These are phyloP conservation scores for Athripsodes cinereus DNA, from an alignment of 2,888 invertebrate genomes.

Conservation along the genomic window DNA sequence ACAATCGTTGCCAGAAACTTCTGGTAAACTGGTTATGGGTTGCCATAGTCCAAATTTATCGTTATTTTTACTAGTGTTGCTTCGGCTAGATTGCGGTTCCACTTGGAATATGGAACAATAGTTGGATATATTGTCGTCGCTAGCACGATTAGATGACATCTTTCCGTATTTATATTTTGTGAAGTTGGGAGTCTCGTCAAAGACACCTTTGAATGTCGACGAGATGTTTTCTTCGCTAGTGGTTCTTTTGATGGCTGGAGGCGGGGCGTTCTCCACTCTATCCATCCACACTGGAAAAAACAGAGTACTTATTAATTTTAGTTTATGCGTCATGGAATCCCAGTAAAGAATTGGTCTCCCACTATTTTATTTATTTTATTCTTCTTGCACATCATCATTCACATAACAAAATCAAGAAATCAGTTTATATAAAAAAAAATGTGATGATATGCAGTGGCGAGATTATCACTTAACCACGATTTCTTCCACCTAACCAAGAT, in stretches of 20 bases:
- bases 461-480: no score
- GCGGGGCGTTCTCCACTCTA: neutral
- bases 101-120: constrained; percentile 26
- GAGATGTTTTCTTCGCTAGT: constrained; percentile 42
- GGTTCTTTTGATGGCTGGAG: constrained; percentile 39
- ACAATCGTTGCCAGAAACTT: constrained; percentile 15
- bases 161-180: constrained; percentile 30
- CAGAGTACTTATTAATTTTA: neutral
- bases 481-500: no score
- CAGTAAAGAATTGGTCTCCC: no score
- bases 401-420: no score
- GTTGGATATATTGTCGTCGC: constrained; percentile 32
- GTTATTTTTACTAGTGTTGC: constrained; percentile 39
- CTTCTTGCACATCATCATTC: no score
- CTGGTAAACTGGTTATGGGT: constrained; percentile 32
- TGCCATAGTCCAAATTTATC: constrained; percentile 37
- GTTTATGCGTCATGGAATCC: no score
- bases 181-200: constrained; percentile 33
- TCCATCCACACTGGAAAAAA: constrained; percentile 7
- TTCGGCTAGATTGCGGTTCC: constrained; percentile 31
- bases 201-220: constrained; percentile 33
- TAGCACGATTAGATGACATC: constrained; percentile 30
- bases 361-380: no score
- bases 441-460: no score
- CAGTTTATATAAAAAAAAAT: no score